These are phyloP conservation scores for Gambusia yucatana DNA, from an alignment of 2,797 vertebrate species.

Conservation along the genomic window DNA sequence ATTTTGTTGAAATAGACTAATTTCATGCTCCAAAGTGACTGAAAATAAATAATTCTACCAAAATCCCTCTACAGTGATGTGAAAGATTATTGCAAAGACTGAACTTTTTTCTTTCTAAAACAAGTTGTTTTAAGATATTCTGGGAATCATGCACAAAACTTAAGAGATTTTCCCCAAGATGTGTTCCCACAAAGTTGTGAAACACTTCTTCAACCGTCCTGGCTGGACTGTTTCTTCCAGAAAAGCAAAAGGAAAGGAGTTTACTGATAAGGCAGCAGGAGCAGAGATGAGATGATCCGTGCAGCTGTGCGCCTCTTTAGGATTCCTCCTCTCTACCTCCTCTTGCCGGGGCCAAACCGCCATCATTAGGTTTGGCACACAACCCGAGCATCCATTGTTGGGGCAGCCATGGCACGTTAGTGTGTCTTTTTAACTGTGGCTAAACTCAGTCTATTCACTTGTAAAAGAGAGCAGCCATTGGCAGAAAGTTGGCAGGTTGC, in stretches of 20 bases:
- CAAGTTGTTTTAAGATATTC: neutral
- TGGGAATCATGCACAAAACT: neutral
- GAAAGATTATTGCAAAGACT: neutral
- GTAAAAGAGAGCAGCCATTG: constrained; percentile 85
- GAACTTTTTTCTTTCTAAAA: neutral
- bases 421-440: constrained; percentile 80
- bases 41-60: neutral
- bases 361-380: constrained; percentile 84
- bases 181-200: neutral
- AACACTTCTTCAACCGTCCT: neutral
- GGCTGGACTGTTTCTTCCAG: neutral
- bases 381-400: constrained; percentile 79
- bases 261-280: constrained; percentile 29
- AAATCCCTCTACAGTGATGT: neutral
- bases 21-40: neutral
- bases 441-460: constrained; percentile 86
- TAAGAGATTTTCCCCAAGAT: neutral
- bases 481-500: constrained; percentile 85
- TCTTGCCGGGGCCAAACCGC: constrained; percentile 73
- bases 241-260: constrained; percentile 32
- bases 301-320: constrained; percentile 82
- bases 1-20: neutral
- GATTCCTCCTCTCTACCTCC: constrained; percentile 82
- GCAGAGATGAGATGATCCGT: constrained; percentile 49
- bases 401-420: constrained; percentile 82